Evolutionary conservation across 2,113 vertebrate species (phyloP), one percentile per base, ranked within the genome.

Genomic region (Xenotilapia caudafasciata): DNA sequence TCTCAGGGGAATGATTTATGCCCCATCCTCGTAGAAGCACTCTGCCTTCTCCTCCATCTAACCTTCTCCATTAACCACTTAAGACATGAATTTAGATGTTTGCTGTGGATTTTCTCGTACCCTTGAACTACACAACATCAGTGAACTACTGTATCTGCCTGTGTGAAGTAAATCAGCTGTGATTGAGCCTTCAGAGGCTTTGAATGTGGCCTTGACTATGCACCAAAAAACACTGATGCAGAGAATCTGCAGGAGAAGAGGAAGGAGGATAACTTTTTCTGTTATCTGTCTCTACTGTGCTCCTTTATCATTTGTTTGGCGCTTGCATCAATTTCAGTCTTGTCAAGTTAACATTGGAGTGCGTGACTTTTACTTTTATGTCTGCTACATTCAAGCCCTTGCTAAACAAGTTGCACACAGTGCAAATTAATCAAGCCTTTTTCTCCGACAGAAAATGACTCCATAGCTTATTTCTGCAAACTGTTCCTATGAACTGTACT

Each of bases 1-100:
- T 92, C 89, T 90, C 54, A 10, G 33, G 28, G n/a, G 85, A 85
- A 88, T 92, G 89, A 92, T 86, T 92, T 84, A 92, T 88, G 84
- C 26, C 77, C 70, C 55, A 55, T 85, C 84, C 42, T 87, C 51
- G 51, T 60, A 79, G 47, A 83, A 28, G 13, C 21, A 6, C 21
- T 54, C 33, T 28, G 31, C 26, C 19, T 62, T 21, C 33, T 80
- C 70, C 19, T 54, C 68, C 15, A 42, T 70, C 68, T 12, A 60
- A 47, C 65, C 83, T 55, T 60, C 7, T 86, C 12, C 23, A 81
- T 79, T 38, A 83, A 65, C 49, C 85, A 7, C 77, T 60, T 6
- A 4, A 62, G 45, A 83, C 47, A 86, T 86, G 35, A 86, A 84
- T 88, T 68, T 62, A 86, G 56, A 91, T 86, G 89, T 90, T 86